Percentiles rank a stretch among this genome's conserved stretches.
These are phyloP conservation scores for Sweltsa coloradensis DNA, from an alignment of 1,140 invertebrate genomes.

Conservation along the genomic window DNA sequence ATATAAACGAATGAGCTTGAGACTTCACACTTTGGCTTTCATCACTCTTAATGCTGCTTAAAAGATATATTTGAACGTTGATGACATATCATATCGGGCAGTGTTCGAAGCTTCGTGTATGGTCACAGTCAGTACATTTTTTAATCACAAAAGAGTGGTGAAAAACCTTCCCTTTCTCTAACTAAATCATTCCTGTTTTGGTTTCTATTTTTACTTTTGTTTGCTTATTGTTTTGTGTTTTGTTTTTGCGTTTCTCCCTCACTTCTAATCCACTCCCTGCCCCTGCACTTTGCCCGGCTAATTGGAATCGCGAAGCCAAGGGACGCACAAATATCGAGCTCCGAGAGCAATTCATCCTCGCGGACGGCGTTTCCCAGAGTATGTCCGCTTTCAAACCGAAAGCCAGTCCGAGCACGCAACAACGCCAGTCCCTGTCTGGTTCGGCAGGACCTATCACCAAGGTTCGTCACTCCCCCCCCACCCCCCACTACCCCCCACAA, in stretches of 20 bases:
- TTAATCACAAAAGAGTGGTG: no score
- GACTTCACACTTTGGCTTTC: no score
- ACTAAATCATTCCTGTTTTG: no score
- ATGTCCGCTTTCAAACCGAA: conserved; percentile 92
- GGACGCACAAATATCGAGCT: conserved; percentile 99
- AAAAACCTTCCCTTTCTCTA: no score
- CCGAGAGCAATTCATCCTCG: conserved; percentile 95
- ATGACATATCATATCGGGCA: no score
- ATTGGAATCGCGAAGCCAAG: conserved; percentile 49
- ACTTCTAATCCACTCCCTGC: conserved; percentile 4
- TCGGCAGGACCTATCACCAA: conserved; percentile 81
- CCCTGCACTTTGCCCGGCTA: conserved; percentile 8
- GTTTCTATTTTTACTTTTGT: not conserved
- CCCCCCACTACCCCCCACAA: not conserved
- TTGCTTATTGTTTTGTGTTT: not conserved
- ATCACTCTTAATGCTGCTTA: no score
- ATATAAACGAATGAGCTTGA: no score
- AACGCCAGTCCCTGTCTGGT: conserved; percentile 47
- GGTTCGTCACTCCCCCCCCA: conserved; percentile 42
- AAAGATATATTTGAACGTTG: no score
- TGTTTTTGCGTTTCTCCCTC: not conserved
- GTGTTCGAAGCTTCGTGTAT: no score
- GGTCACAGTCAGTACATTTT: no score
- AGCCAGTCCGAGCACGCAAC: conserved; percentile 63
- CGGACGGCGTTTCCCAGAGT: conserved; percentile 92